Evolutionary conservation across 2,888 invertebrate species (phyloP).

Genomic region (Branchinecta sandiegonensis): DNA sequence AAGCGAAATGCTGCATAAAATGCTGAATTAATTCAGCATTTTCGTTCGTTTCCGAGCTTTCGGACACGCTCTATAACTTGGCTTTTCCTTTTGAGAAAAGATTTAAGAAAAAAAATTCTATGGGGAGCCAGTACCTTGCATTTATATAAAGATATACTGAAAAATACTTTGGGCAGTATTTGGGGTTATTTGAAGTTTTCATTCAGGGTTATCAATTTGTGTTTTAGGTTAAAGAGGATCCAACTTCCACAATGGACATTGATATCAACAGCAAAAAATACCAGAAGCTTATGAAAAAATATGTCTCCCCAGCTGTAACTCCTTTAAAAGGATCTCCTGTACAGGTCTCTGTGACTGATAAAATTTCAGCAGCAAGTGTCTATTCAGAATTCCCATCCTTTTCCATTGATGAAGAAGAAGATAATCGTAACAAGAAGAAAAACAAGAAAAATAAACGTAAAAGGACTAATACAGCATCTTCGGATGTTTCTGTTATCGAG

Average conservation of each 20-base stretch:
- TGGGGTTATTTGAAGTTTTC: not conserved
- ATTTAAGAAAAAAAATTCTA: too few species aligned
- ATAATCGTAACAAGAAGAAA: not conserved
- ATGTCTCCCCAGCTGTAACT: not conserved
- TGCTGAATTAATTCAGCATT: too few species aligned
- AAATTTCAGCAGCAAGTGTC: not conserved
- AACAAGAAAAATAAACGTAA: not conserved
- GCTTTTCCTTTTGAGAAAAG: too few species aligned
- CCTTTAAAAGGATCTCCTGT: not conserved
- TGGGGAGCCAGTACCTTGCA: too few species aligned
- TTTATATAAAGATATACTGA: too few species aligned
- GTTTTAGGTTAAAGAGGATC: not conserved
- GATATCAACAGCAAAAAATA: conserved; percentile 3
- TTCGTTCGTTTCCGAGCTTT: too few species aligned
- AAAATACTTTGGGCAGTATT: too few species aligned
- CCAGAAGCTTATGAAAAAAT: conserved; percentile 7
- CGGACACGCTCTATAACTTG: too few species aligned
- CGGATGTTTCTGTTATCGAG: not conserved
- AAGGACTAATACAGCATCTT: not conserved
- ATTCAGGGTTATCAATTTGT: not conserved
- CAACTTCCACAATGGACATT: not conserved
- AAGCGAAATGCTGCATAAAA: too few species aligned
- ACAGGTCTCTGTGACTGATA: not conserved
- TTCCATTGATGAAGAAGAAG: not conserved
- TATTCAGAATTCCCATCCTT: not conserved